A percentile compares a stretch with the other conserved stretches of the same genome.
Evolutionary conservation across 2,888 invertebrate genomes (phyloP).

Genomic region (Zonitis immaculata): DNA sequence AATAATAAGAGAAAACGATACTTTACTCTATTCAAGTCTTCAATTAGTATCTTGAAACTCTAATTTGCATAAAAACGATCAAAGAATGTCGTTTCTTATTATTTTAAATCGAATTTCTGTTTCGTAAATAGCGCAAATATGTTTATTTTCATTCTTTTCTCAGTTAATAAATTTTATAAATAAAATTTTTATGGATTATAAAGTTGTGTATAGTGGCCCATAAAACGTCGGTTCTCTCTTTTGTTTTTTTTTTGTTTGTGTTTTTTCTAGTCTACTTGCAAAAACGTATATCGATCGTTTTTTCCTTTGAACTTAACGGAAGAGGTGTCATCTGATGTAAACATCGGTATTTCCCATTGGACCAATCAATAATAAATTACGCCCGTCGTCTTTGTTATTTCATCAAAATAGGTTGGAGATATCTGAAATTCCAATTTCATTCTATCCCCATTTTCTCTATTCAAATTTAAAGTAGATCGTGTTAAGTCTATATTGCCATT

Average conservation of each 20-base stretch:
- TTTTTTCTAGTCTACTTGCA: too few species aligned
- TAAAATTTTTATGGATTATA: background rate
- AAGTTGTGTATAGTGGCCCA: background rate
- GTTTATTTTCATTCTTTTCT: too few species aligned
- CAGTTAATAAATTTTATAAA: background rate
- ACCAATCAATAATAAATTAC: conserved; percentile 4
- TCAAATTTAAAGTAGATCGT: conserved; percentile 7
- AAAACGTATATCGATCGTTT: conserved; percentile 6
- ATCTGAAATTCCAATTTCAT: conserved; percentile 4
- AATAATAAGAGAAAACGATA: too few species aligned
- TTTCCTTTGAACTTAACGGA: conserved; percentile 2
- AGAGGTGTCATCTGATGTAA: background rate
- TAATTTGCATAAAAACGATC: too few species aligned
- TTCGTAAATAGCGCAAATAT: too few species aligned
- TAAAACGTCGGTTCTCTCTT: background rate
- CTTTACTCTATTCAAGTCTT: too few species aligned
- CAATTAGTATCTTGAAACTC: too few species aligned
- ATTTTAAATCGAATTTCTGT: too few species aligned
- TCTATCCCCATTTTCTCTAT: background rate
- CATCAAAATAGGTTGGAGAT: conserved; percentile 3
- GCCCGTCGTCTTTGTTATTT: conserved; percentile 2
- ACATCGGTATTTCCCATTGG: background rate
- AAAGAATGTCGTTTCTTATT: too few species aligned
- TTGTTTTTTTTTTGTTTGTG: conserved; percentile 4
- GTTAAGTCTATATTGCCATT: conserved; percentile 1